Conservation (phyloP, 1,140 invertebrate species). For the Brachionus rotundiformis region DNA sequence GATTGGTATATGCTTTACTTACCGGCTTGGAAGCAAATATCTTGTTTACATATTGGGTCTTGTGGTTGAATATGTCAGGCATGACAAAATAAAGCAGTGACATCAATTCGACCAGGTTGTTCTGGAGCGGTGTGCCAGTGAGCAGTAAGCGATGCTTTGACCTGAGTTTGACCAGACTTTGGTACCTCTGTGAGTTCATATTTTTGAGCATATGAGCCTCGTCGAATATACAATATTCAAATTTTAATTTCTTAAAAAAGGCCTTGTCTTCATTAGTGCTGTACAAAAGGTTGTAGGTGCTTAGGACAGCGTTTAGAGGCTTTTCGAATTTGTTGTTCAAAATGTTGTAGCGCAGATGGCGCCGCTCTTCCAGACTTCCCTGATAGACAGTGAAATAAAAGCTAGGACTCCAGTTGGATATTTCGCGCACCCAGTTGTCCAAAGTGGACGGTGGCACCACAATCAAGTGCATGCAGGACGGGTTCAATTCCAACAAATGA, state of each 20-base stretch:
- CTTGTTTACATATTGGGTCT: constrained; percentile 29
- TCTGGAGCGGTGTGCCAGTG: constrained; percentile 90
- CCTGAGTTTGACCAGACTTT: constrained; percentile 82
- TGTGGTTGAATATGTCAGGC: constrained; percentile 80
- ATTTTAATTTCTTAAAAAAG: constrained; percentile 81
- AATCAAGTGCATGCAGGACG: constrained; percentile 93
- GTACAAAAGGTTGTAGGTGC: constrained; percentile 75
- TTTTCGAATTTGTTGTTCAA: constrained; percentile 71
- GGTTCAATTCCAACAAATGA: constrained; percentile 89
- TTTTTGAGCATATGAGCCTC: constrained; percentile 98
- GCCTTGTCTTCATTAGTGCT: constrained; percentile 83
- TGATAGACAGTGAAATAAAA: constrained; percentile 80
- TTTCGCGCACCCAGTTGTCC: constrained; percentile 99
- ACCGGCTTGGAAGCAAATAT: constrained; percentile 20
- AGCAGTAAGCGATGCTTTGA: constrained; percentile 78
- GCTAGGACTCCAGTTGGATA: constrained; percentile 98
- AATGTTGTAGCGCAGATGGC: constrained; percentile 74
- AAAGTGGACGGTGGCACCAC: constrained; percentile 96
- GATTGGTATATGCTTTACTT: not conserved
- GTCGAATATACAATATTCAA: constrained; percentile 91
- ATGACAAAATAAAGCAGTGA: constrained; percentile 91
- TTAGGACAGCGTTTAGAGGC: constrained; percentile 50
- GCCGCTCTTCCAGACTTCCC: constrained; percentile 79
- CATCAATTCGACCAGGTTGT: constrained; percentile 91
- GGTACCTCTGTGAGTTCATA: constrained; percentile 86